Percentiles rank a stretch among this genome's conserved stretches.
Conservation (phyloP, 2,113 vertebrate species). For the Pterocles orientalis region DNA sequence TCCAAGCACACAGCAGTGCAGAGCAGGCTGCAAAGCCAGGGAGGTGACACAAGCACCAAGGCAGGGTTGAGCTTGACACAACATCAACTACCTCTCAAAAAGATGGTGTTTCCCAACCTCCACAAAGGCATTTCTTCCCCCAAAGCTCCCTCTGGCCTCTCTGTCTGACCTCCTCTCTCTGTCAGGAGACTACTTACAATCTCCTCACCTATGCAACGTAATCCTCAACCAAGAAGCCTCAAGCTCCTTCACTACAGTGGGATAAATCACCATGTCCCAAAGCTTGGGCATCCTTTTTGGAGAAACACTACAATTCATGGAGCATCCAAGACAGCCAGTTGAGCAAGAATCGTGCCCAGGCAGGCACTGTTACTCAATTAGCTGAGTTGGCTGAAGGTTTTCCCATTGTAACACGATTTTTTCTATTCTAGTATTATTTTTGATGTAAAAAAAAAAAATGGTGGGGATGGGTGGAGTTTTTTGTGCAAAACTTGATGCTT, state of each 20-base stretch:
- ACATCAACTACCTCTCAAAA: not conserved
- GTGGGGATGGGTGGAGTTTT: not conserved
- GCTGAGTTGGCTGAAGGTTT: slow-evolving; percentile 24
- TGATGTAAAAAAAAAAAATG: not conserved
- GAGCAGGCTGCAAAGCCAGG: not conserved
- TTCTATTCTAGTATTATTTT: slow-evolving; percentile 60
- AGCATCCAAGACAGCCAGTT: not conserved
- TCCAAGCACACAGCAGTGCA: fast-evolving
- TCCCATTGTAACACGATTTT: slow-evolving; percentile 40
- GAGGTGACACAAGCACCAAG: not conserved
- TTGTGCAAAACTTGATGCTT: not conserved
- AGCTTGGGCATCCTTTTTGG: not conserved
- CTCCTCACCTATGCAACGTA: not conserved
- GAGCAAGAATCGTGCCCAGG: not conserved
- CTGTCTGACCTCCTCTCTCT: not conserved
- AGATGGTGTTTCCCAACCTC: not conserved
- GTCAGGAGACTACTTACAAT: not conserved
- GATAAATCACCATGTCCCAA: not conserved
- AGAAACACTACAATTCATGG: not conserved
- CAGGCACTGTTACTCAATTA: slow-evolving; percentile 29
- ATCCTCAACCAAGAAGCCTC: not conserved
- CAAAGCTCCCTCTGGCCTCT: not conserved
- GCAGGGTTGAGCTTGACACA: not conserved
- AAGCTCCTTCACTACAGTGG: not conserved
- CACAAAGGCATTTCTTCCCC: not conserved